A percentile compares a stretch with the other conserved stretches of the same genome.
These are phyloP conservation scores for Labeo catla DNA, from an alignment of 2,113 vertebrate species.

Conservation along the genomic window DNA sequence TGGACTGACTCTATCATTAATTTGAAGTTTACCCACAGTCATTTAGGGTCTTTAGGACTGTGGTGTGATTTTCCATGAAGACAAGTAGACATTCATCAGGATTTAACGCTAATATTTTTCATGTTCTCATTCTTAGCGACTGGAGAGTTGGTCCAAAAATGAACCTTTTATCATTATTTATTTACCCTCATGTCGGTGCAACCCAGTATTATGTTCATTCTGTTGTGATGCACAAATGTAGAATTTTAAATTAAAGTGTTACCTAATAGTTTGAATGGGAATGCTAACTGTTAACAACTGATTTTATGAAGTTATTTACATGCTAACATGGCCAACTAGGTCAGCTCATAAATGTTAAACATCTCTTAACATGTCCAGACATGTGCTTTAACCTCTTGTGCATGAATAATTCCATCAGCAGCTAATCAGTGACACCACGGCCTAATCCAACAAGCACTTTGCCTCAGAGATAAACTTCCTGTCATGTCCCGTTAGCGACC, in stretches of 20 bases:
- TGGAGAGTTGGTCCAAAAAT: background rate
- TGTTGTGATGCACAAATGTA: background rate
- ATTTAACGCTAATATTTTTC: background rate
- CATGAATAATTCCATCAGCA: constrained; percentile 21
- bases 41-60: constrained; percentile 39
- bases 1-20: constrained; percentile 39
- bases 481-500: constrained; percentile 35
- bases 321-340: background rate
- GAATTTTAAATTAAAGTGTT: background rate
- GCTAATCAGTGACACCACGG: constrained; percentile 29
- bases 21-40: constrained; percentile 48
- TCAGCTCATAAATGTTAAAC: background rate
- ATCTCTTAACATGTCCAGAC: constrained; percentile 30
- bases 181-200: background rate
- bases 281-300: background rate
- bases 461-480: constrained; percentile 42
- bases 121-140: background rate
- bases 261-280: background rate
- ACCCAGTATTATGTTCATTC: background rate
- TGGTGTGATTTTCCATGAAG: constrained; percentile 10
- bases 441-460: constrained; percentile 24
- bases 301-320: background rate
- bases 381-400: constrained; percentile 7
- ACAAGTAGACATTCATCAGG: constrained; percentile 26
- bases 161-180: background rate